These are phyloP conservation scores for Glaucomys volans DNA, from an alignment of 2,113 vertebrate genomes.

Conservation along the genomic window DNA sequence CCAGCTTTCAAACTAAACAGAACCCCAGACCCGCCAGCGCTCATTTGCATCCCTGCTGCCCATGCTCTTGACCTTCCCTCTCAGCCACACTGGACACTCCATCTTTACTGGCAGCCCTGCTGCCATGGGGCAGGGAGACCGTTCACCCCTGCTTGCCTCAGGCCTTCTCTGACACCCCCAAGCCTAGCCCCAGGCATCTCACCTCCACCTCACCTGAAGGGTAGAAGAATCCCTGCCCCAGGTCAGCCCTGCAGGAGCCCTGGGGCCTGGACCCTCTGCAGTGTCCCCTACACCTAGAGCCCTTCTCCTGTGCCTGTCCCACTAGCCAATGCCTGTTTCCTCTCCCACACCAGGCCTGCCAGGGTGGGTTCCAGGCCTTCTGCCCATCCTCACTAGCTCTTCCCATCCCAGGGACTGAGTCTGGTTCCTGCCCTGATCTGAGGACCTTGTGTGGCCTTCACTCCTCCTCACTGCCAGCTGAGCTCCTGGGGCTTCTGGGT, in stretches of 20 bases:
- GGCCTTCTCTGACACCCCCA: neutral
- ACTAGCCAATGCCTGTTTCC: neutral
- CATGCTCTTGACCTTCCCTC: neutral
- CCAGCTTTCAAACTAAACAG: neutral
- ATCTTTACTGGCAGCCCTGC: neutral
- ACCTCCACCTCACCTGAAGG: neutral
- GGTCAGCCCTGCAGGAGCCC: accelerated
- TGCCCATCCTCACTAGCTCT: neutral
- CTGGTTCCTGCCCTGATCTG: neutral
- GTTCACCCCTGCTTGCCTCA: neutral
- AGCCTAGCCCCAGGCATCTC: neutral
- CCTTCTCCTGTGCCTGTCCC: neutral
- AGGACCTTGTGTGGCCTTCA: too few relatives aligned
- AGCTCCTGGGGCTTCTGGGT: neutral
- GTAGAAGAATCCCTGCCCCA: too few relatives aligned
- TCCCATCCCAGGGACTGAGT: neutral
- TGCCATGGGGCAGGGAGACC: neutral
- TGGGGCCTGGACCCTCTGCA: neutral
- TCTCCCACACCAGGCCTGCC: neutral
- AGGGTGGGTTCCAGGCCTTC: neutral
- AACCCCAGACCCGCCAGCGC: neutral
- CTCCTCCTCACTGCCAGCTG: neutral
- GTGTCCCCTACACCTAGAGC: neutral
- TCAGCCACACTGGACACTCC: neutral
- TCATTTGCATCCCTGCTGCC: neutral